Percentiles rank a stretch among this genome's conserved stretches.
Conservation (phyloP, 1,140 invertebrate species). For the Battus philenor region DNA sequence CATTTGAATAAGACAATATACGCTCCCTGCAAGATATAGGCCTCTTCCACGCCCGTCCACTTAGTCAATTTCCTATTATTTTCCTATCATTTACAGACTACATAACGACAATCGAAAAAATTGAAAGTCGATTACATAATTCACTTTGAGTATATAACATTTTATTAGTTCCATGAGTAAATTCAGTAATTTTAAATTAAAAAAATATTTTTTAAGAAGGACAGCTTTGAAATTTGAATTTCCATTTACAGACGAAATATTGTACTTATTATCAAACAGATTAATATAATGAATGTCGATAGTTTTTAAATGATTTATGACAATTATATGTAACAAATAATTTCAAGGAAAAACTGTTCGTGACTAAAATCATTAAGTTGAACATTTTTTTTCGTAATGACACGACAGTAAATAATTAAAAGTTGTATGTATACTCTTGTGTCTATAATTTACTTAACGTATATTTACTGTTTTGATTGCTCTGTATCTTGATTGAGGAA, state of each 20-base stretch:
- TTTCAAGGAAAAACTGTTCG: slow-evolving; percentile 16
- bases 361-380: slow-evolving; percentile 24
- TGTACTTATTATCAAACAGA: too few relatives aligned
- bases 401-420: slow-evolving; percentile 14
- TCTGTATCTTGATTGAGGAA: too few relatives aligned
- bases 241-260: neutral
- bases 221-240: too few relatives aligned
- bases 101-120: too few relatives aligned
- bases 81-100: too few relatives aligned
- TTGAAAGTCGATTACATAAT: too few relatives aligned
- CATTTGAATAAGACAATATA: too few relatives aligned
- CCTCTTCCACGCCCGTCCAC: too few relatives aligned
- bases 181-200: neutral
- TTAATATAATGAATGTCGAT: neutral
- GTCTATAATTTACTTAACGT: too few relatives aligned
- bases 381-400: slow-evolving; percentile 21
- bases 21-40: too few relatives aligned
- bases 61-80: too few relatives aligned
- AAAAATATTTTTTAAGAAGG: neutral
- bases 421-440: neutral
- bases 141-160: neutral
- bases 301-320: slow-evolving; percentile 7
- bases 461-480: too few relatives aligned
- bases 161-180: neutral
- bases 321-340: slow-evolving; percentile 6